Evolutionary conservation across 2,888 invertebrate species (phyloP).

Genomic region (Athalia cordata): DNA sequence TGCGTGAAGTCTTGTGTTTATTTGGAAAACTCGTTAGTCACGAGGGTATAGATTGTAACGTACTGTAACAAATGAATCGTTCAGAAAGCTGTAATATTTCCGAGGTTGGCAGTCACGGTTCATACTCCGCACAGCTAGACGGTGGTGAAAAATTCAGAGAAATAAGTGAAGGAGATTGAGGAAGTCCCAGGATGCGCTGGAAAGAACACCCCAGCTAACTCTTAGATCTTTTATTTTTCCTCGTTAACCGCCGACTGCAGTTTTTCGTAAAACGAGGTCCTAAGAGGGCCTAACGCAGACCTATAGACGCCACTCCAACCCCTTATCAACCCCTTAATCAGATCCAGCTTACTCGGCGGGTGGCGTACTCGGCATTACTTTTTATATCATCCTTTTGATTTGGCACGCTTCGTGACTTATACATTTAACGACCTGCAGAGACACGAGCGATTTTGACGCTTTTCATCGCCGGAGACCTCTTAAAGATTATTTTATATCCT

Average conservation of each 20-base stretch:
- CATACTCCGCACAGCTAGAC: not conserved
- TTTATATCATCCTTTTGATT: conserved; percentile 27
- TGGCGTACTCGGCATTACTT: conserved; percentile 7
- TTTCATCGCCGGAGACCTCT: too few relatives aligned
- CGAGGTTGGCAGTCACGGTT: not conserved
- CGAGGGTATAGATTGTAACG: not conserved
- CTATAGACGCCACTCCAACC: not conserved
- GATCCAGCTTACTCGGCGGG: conserved; percentile 25
- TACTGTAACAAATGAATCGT: conserved; percentile 17
- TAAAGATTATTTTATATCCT: not conserved
- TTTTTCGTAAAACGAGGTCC: conserved; percentile 36
- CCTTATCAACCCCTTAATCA: conserved; percentile 30
- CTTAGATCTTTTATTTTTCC: conserved; percentile 27
- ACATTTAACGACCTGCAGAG: conserved; percentile 21
- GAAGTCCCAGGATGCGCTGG: conserved; percentile 20
- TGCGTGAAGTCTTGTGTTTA: not conserved
- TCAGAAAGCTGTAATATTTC: not conserved
- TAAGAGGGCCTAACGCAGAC: conserved; percentile 32
- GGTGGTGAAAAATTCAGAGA: not conserved
- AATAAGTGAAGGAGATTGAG: not conserved
- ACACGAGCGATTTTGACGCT: conserved; percentile 16
- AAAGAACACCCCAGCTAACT: not conserved
- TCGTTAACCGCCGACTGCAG: conserved; percentile 33
- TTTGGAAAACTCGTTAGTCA: conserved; percentile 36
- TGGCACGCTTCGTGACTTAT: conserved; percentile 34